phyloP scores from a whole-genome alignment of 2,113 vertebrate genomes.

The Callopanchax toddi region DNA sequence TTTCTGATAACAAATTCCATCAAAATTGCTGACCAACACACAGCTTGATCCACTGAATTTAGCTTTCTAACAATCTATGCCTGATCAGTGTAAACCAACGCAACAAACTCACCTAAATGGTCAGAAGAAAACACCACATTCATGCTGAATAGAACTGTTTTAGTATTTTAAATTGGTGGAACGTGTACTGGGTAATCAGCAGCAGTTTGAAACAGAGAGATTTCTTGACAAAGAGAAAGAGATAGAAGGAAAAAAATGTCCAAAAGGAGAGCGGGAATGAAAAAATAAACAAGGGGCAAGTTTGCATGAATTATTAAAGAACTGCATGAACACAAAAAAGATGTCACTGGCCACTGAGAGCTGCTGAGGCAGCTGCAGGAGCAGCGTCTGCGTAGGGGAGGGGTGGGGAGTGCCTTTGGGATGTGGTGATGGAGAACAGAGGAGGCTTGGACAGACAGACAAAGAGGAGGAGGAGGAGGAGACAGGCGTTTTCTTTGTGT shows the following conservation, averaged over 20 bases:
- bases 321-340: constrained; percentile 45
- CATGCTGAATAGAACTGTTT: too few species aligned
- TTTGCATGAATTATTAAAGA: constrained; percentile 68
- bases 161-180: too few species aligned
- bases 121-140: too few species aligned
- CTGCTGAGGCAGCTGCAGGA: constrained; percentile 48
- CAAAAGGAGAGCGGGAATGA: background rate
- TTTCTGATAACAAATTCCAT: constrained; percentile 9
- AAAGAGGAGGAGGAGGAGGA: constrained; percentile 33
- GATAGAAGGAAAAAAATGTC: background rate
- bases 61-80: too few species aligned
- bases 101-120: too few species aligned
- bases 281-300: constrained; percentile 8
- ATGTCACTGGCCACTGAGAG: constrained; percentile 52
- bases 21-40: constrained; percentile 10
- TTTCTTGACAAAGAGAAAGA: constrained; percentile 9
- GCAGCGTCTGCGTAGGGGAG: constrained; percentile 33
- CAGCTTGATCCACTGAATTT: background rate
- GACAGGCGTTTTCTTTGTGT: constrained; percentile 60
- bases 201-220: background rate
- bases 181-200: too few species aligned
- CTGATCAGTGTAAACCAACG: too few species aligned
- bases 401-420: constrained; percentile 40
- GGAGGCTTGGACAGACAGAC: constrained; percentile 27
- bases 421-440: constrained; percentile 32